phyloP scores from a whole-genome alignment of 2,888 invertebrate genomes.

The Philopedon plagiatum region DNA sequence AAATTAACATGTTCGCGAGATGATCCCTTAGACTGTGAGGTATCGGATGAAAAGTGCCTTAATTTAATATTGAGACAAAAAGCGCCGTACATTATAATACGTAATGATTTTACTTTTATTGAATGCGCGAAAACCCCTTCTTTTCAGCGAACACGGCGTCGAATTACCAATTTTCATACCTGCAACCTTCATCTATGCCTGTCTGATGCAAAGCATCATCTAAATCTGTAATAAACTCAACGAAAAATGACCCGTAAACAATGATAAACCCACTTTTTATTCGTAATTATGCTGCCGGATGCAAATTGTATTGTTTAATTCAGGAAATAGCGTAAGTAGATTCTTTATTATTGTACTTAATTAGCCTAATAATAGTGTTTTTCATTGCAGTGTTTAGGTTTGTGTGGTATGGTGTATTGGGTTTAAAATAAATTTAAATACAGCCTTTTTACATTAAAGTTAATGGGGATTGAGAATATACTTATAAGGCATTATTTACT shows the following conservation, averaged over 20 bases:
- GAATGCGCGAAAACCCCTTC: conserved; percentile 42
- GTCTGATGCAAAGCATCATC: not conserved
- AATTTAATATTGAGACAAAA: conserved; percentile 10
- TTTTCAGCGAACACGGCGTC: conserved; percentile 15
- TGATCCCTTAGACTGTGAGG: conserved; percentile 17
- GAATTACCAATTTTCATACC: not conserved
- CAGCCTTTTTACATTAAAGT: too few relatives aligned
- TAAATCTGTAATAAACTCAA: not conserved
- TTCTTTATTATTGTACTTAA: conserved; percentile 14
- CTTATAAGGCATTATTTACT: too few relatives aligned
- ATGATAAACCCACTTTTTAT: conserved; percentile 23
- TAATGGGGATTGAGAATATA: too few relatives aligned
- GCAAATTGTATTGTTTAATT: conserved; percentile 49
- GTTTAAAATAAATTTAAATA: not conserved
- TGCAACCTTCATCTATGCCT: not conserved
- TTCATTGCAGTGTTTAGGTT: not conserved
- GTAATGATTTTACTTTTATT: conserved; percentile 49
- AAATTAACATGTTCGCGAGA: conserved; percentile 15
- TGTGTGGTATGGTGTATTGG: not conserved
- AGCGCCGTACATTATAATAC: conserved; percentile 46
- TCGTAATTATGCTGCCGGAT: conserved; percentile 53
- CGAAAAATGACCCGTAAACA: not conserved
- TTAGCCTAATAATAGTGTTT: not conserved
- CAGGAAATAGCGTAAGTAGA: conserved; percentile 53
- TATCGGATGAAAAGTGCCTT: conserved; percentile 2